phyloP scores from a whole-genome alignment of 2,888 invertebrate species.

The Ectemnius continuus region DNA sequence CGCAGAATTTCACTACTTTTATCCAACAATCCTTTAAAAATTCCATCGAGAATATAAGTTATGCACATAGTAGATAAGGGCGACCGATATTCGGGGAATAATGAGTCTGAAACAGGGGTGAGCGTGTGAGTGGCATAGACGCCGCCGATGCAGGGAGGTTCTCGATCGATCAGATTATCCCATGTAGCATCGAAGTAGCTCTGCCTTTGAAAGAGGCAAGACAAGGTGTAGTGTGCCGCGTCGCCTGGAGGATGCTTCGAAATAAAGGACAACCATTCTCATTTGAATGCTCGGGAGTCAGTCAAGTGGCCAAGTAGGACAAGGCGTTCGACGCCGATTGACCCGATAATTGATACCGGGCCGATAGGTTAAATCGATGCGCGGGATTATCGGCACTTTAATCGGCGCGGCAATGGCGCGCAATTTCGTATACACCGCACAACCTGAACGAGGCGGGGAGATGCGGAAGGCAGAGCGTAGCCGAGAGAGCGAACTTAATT shows the following conservation, averaged over 20 bases:
- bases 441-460: slow-evolving; percentile 1
- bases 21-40: background rate
- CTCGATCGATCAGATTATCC: background rate
- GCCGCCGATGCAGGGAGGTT: background rate
- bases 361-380: slow-evolving; percentile 58
- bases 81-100: slow-evolving; percentile 43
- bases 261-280: slow-evolving; percentile 43
- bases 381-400: slow-evolving; percentile 58
- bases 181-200: background rate
- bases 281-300: slow-evolving; percentile 40
- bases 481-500: slow-evolving; percentile 49
- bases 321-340: slow-evolving; percentile 48
- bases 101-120: slow-evolving; percentile 44
- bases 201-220: background rate
- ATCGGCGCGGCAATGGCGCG: slow-evolving; percentile 46
- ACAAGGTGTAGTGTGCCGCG: background rate
- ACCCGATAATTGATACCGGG: slow-evolving; percentile 57
- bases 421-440: slow-evolving; percentile 48
- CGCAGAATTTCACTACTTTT: slow-evolving; percentile 2
- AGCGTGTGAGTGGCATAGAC: slow-evolving; percentile 28
- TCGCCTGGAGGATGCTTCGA: background rate
- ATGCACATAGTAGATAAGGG: slow-evolving; percentile 46
- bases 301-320: slow-evolving; percentile 51
- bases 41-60: slow-evolving; percentile 29
- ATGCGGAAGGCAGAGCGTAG: slow-evolving; percentile 7